Percentiles rank a stretch among this genome's conserved stretches.
Evolutionary conservation across 1,140 invertebrate species (phyloP).

Genomic region (Drosophila oshimai): DNA sequence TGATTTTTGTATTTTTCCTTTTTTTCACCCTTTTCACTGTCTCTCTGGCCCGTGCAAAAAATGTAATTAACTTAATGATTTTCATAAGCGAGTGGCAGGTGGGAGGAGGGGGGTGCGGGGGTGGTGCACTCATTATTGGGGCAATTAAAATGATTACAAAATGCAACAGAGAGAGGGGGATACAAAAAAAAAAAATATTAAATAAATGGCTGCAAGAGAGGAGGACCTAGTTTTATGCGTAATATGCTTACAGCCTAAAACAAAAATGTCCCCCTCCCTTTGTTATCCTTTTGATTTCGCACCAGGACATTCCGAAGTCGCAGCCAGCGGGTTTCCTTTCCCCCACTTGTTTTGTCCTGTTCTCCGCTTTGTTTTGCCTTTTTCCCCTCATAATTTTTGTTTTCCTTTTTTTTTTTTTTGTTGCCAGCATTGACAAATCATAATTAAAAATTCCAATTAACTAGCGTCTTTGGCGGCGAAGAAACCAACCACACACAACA

Average conservation of each 20-base stretch:
- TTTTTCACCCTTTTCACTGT: conserved; percentile 12
- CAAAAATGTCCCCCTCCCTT: neutral
- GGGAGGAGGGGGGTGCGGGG: neutral
- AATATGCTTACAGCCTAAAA: conserved; percentile 18
- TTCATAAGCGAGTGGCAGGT: conserved; percentile 61
- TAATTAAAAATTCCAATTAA: conserved; percentile 77
- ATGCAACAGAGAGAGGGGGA: conserved; percentile 22
- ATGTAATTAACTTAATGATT: conserved; percentile 81
- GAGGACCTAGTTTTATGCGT: conserved; percentile 42
- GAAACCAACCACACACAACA: neutral
- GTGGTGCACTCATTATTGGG: conserved; percentile 53
- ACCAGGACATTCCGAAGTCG: conserved; percentile 1
- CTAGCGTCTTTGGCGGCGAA: conserved; percentile 50
- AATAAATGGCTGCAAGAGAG: neutral
- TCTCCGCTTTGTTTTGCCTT: neutral
- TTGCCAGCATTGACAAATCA: conserved; percentile 60
- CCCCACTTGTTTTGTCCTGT: neutral
- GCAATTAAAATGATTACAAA: conserved; percentile 78
- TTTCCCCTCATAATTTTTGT: conserved; percentile 3
- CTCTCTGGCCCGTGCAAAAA: conserved; percentile 67
- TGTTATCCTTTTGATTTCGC: conserved; percentile 9
- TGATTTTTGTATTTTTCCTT: conserved; percentile 61
- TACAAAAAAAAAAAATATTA: neutral
- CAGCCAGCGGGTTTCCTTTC: conserved; percentile 12
- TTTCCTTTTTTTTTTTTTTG: conserved; percentile 3